Percentiles rank a stretch among this genome's conserved stretches.
phyloP scores from a whole-genome alignment of 1,140 invertebrate species.

The Rhysida immarginata region DNA sequence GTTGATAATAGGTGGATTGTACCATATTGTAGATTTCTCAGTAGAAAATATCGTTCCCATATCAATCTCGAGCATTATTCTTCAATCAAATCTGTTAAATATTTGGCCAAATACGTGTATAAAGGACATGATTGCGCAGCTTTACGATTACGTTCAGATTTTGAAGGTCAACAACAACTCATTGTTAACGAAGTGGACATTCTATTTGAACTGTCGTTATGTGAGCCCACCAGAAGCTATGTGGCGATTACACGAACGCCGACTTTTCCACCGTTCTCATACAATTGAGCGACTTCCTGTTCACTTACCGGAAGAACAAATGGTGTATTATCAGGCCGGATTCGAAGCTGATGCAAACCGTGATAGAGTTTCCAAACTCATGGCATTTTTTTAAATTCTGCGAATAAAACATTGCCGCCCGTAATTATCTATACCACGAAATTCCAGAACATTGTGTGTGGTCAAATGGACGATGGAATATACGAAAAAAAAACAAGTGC shows the following conservation, averaged over 20 bases:
- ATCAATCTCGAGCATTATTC: neutral
- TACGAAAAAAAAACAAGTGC: neutral
- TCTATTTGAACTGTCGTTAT: no score
- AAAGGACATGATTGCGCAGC: neutral
- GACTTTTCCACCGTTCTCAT: neutral
- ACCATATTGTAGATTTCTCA: neutral
- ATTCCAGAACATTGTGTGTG: neutral
- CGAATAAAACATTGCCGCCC: neutral
- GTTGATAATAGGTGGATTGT: neutral
- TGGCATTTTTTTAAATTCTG: neutral
- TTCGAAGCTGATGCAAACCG: neutral
- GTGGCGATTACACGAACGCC: neutral
- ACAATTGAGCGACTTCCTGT: neutral
- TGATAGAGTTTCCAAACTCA: neutral
- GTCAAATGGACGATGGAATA: neutral
- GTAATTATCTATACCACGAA: neutral
- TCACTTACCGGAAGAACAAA: neutral
- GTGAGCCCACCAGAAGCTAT: no score
- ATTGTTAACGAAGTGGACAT: no score
- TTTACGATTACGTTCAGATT: neutral
- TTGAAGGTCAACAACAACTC: neutral
- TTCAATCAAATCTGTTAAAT: neutral
- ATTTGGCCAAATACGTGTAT: neutral
- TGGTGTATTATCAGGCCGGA: neutral
- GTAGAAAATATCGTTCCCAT: neutral